Base-by-base conservation (phyloP, 1,140 invertebrate species). In the Conus betulinus region DNA sequence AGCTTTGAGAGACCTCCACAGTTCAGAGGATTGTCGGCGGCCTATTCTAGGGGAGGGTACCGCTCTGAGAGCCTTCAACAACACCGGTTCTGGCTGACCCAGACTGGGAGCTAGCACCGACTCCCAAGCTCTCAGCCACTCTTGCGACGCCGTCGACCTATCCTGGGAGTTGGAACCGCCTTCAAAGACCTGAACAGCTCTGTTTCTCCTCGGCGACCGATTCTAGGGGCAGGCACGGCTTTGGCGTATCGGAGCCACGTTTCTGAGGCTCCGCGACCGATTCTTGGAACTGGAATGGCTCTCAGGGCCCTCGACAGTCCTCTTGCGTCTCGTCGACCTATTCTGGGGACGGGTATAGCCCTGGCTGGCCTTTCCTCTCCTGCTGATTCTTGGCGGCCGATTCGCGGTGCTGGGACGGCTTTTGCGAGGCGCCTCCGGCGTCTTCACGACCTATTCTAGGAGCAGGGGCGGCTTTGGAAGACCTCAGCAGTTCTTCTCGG, bases 381-480 rank as follows among this genome's bases (percentile, higher is more conserved):
- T 63, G 60, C 10, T 63, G 10, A 11, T 63, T 13, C 11, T 63
- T 63, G 60, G 11, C 60, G 60, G 11, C 60, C 60, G 4, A 63
- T 63, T 63, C 60, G 60, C 60, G 60, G 60, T 11, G 67, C 15
- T n/a, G 67, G 67, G 17, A 71, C 20, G 23, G 67, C 67, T 71
- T 71, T 71, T 6, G 23, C 67, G 20, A n/a, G 67, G 67, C 67
- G 67, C 27, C 39, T 5, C 23, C 67, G 5, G 23, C 57, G 5
- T 71, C 52, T 4, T 53, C n/a, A 0, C 85, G 85, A 8, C 71
- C 85, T 25, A 87, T 76, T 52, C 85, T 7, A 5, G 85, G 85
- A 17, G 85, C 67, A 17, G 85, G 85, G 7, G 78, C 71, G 71
- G 85, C 82, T 57, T 83, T 83, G 52, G 82, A 13, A 15, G 82